Conservation (phyloP, 53 echinoderm and acorn worm species). For the Echinarachnius parma region DNA sequence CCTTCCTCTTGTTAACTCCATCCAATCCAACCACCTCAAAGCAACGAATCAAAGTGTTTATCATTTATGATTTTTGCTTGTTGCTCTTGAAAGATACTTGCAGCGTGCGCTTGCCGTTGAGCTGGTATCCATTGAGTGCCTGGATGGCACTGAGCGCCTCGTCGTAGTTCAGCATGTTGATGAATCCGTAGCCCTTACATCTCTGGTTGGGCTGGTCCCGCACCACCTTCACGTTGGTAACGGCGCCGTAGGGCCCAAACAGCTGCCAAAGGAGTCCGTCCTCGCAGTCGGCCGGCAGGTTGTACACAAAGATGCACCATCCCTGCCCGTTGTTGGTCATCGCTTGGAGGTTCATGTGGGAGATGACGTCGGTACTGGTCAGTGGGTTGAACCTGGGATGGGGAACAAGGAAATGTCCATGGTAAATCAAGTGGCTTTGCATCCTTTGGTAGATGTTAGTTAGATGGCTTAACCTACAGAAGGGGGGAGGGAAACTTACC, state of each 20-base stretch:
- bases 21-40: too few species aligned
- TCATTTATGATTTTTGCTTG: slow-evolving; percentile 72
- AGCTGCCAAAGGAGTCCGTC: slow-evolving; percentile 95
- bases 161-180: slow-evolving; percentile 99
- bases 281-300: slow-evolving; percentile 92
- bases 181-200: slow-evolving; percentile 99
- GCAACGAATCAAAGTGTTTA: too few species aligned
- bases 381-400: slow-evolving; percentile 32
- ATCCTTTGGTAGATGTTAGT: too few species aligned
- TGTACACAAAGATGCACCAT: slow-evolving; percentile 99
- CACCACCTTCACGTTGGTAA: slow-evolving; percentile 96
- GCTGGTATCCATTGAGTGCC: slow-evolving; percentile 89
- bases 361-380: slow-evolving; percentile 66
- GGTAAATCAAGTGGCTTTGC: too few species aligned
- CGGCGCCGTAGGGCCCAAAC: slow-evolving; percentile 96
- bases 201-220: slow-evolving; percentile 90
- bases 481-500: too few species aligned
- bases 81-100: slow-evolving; percentile 98
- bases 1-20: background rate
- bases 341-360: slow-evolving; percentile 83
- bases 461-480: too few species aligned
- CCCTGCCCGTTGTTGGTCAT: slow-evolving; percentile 98
- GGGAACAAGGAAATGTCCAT: background rate
- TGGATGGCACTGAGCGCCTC: slow-evolving; percentile 92
- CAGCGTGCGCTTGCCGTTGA: slow-evolving; percentile 80